Evolutionary conservation across 2,888 invertebrate species (phyloP).

Genomic region (Tridacna crocea): DNA sequence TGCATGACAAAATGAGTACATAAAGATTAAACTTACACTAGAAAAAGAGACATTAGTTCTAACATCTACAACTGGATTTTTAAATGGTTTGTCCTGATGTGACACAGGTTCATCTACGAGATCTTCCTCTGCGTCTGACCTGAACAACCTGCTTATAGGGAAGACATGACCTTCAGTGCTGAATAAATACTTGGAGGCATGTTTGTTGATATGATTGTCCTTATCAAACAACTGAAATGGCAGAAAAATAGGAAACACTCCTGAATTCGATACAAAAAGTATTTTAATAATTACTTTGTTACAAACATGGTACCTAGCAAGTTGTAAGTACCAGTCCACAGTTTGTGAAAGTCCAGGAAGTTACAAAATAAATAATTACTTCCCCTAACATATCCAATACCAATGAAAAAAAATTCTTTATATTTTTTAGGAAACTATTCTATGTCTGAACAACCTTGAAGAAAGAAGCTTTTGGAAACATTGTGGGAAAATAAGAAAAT

Average conservation of each 20-base stretch:
- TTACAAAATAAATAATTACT: too few relatives aligned
- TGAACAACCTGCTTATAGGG: conserved; percentile 83
- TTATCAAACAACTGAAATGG: conserved; percentile 87
- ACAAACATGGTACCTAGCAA: too few relatives aligned
- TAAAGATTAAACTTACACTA: conserved; percentile 65
- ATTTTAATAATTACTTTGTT: too few relatives aligned
- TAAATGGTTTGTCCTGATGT: conserved; percentile 2
- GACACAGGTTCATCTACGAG: background rate
- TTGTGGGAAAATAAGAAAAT: too few relatives aligned
- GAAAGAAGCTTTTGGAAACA: too few relatives aligned
- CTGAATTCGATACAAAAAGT: too few relatives aligned
- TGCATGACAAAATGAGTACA: background rate
- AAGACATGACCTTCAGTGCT: conserved; percentile 88
- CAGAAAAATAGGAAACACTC: background rate
- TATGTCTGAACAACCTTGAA: too few relatives aligned
- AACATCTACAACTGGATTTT: conserved; percentile 64
- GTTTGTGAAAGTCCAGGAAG: too few relatives aligned
- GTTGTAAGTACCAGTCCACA: too few relatives aligned
- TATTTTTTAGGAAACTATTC: too few relatives aligned
- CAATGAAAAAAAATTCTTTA: too few relatives aligned
- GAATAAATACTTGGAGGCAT: conserved; percentile 86
- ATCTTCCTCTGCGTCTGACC: conserved; percentile 68
- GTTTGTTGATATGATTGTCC: conserved; percentile 87
- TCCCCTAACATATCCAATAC: too few relatives aligned
- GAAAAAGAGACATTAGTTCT: conserved; percentile 68